Conservation (phyloP, 30 jellyfish, hydroid and myxozoan species). For the Sanderia malayensis region DNA sequence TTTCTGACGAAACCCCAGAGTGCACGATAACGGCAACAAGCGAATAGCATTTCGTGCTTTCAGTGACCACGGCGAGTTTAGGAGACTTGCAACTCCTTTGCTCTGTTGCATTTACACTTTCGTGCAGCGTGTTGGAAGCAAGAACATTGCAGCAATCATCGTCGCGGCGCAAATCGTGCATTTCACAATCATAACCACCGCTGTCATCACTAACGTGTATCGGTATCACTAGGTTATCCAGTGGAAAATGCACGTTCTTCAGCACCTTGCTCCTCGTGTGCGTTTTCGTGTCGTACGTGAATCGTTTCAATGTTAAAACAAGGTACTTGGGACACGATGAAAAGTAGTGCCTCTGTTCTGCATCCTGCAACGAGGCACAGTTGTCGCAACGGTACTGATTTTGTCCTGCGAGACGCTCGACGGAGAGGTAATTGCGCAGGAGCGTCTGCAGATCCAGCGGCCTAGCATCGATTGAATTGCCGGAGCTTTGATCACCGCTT, state of each 20-base stretch:
- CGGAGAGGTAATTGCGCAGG: constrained; percentile 35
- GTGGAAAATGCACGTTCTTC: constrained; percentile 52
- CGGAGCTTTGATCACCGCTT: background rate
- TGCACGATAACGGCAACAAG: constrained; percentile 76
- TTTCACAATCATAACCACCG: background rate
- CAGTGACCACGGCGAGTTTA: background rate
- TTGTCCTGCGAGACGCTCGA: constrained; percentile 55
- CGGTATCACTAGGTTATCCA: constrained; percentile 30
- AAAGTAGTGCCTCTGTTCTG: constrained; percentile 48
- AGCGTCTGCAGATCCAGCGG: constrained; percentile 39
- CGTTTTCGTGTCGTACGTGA: constrained; percentile 60
- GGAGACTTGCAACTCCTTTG: background rate
- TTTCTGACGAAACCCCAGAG: constrained; percentile 83
- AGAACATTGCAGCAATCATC: background rate
- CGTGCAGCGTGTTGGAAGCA: background rate
- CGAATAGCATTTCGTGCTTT: constrained; percentile 20
- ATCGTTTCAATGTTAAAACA: constrained; percentile 72
- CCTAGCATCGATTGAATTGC: background rate
- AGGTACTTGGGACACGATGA: constrained; percentile 66
- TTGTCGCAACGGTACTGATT: constrained; percentile 79
- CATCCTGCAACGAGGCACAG: constrained; percentile 84
- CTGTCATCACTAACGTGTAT: background rate
- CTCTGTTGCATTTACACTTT: background rate
- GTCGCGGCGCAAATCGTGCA: constrained; percentile 13
- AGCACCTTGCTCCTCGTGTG: constrained; percentile 67